phyloP scores from a whole-genome alignment of 2,797 vertebrate species.

The Microchirus variegatus region DNA sequence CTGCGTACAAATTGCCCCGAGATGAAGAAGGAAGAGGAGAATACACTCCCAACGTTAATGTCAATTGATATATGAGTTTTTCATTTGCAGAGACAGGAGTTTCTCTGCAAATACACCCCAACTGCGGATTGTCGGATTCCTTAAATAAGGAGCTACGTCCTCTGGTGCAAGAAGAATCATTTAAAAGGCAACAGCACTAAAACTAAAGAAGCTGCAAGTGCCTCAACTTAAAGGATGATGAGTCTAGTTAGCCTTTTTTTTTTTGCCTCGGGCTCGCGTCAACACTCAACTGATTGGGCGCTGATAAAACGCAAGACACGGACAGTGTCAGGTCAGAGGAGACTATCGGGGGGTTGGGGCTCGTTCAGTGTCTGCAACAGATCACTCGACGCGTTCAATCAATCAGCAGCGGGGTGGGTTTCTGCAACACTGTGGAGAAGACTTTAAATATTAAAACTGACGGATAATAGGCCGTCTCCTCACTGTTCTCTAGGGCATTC shows the following conservation, averaged over 20 bases:
- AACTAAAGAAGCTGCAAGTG: conserved; percentile 22
- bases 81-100: not conserved
- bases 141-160: conserved; percentile 2
- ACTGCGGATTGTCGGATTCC: not conserved
- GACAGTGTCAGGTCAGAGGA: conserved; percentile 34
- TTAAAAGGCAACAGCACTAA: conserved; percentile 11
- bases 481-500: too few species aligned
- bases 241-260: conserved; percentile 36
- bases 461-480: too few species aligned
- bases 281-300: conserved; percentile 48
- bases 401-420: conserved; percentile 11
- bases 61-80: not conserved
- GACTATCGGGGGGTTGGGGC: conserved; percentile 12
- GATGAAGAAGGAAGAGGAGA: conserved; percentile 14
- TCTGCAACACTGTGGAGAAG: conserved; percentile 1
- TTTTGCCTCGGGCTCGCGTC: conserved; percentile 45
- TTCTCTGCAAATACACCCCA: not conserved
- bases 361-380: conserved; percentile 39
- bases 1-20: conserved; percentile 10
- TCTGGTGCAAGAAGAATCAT: conserved; percentile 15
- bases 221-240: conserved; percentile 40
- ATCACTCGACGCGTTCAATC: conserved; percentile 46
- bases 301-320: conserved; percentile 51
- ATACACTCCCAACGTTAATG: not conserved
- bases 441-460: not conserved